Conservation (phyloP, 2,888 invertebrate genomes). For the Gastrophysa polygoni region DNA sequence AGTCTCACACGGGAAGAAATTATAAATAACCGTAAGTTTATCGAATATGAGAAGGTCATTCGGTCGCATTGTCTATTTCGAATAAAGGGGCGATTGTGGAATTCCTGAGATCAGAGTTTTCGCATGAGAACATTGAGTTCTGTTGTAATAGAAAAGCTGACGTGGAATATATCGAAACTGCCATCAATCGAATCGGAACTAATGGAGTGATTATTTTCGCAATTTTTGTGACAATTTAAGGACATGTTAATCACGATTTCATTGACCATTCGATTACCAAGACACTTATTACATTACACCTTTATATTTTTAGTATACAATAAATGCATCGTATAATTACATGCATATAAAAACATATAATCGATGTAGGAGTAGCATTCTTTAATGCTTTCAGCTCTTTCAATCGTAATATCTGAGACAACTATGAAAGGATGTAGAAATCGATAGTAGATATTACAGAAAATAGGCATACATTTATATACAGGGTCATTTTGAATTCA, state of each 20-base stretch:
- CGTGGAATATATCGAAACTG: not conserved
- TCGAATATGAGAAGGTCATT: not conserved
- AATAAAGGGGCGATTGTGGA: not conserved
- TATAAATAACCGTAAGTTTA: not conserved
- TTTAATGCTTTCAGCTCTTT: too few species aligned
- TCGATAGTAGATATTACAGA: too few species aligned
- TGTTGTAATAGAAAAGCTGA: not conserved
- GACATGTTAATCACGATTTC: not conserved
- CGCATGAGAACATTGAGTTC: not conserved
- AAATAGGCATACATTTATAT: too few species aligned
- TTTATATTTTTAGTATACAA: too few species aligned
- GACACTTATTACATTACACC: not conserved
- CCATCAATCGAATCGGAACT: not conserved
- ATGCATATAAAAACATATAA: too few species aligned
- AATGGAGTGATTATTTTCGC: not conserved
- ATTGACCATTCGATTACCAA: not conserved
- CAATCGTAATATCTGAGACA: too few species aligned
- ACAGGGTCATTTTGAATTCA: too few species aligned
- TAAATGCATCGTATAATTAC: too few species aligned
- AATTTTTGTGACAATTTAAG: not conserved
- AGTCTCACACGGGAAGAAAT: slow-evolving; percentile 14
- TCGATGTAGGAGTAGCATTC: too few species aligned
- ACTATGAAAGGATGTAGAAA: too few species aligned
- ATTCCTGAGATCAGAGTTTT: not conserved
- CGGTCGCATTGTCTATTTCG: not conserved